Percentiles rank a stretch among this genome's conserved stretches.
Evolutionary conservation across 1,140 invertebrate species (phyloP).

Genomic region (Zaprionus davidi): DNA sequence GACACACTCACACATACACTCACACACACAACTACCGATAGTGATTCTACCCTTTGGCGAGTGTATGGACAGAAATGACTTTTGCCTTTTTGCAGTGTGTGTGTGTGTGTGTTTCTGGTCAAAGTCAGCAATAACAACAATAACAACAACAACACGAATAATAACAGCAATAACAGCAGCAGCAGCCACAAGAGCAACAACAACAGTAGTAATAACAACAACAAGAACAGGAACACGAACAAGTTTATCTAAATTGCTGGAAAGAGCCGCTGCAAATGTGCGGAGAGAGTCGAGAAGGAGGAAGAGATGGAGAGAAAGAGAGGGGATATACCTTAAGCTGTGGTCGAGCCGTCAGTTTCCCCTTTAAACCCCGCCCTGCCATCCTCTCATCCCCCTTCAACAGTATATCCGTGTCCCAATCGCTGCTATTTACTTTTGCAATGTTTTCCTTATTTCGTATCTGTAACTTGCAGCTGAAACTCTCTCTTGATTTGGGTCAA

Average conservation of each 20-base stretch:
- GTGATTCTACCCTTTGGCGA: conserved; percentile 24
- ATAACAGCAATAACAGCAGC: conserved; percentile 44
- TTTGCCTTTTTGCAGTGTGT: conserved; percentile 78
- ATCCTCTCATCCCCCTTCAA: not conserved
- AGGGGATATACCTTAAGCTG: conserved; percentile 50
- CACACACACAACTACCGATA: conserved; percentile 2
- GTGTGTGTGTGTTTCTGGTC: conserved; percentile 60
- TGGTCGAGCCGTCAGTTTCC: conserved; percentile 28
- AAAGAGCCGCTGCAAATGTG: conserved; percentile 47
- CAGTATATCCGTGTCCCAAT: conserved; percentile 21
- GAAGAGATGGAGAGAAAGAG: not conserved
- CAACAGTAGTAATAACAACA: conserved; percentile 46
- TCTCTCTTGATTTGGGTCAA: conserved; percentile 72
- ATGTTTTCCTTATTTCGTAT: conserved; percentile 51
- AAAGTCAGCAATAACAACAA: conserved; percentile 50
- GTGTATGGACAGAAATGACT: conserved; percentile 60
- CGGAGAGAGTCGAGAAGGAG: not conserved
- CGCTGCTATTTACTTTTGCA: conserved; percentile 64
- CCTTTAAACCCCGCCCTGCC: not conserved
- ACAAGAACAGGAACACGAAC: conserved; percentile 54
- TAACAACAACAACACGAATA: conserved; percentile 24
- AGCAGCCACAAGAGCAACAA: conserved; percentile 47
- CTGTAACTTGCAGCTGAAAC: conserved; percentile 45
- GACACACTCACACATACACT: not conserved
- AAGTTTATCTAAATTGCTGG: conserved; percentile 81